phyloP scores from a whole-genome alignment of 2,797 vertebrate species.

The Corythornis leucogaster region DNA sequence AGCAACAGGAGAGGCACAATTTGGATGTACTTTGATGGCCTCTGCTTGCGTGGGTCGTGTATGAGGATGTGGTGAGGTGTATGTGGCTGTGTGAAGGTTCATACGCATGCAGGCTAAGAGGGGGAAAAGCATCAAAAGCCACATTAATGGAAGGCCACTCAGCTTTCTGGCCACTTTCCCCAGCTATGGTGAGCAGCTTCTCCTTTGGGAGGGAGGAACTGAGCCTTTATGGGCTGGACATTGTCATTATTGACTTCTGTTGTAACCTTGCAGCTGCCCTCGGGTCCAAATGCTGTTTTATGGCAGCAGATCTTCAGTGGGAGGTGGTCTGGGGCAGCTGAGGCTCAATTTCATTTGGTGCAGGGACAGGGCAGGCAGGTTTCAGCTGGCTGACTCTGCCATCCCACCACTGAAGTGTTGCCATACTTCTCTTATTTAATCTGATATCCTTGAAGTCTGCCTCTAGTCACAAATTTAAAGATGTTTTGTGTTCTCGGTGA shows the following conservation, averaged over 20 bases:
- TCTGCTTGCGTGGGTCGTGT: neutral
- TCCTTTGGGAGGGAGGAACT: neutral
- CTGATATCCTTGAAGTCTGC: neutral
- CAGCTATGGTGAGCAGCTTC: fast-evolving
- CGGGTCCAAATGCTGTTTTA: neutral
- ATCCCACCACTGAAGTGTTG: neutral
- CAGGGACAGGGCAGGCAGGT: fast-evolving
- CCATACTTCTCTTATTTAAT: neutral
- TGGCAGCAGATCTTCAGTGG: neutral
- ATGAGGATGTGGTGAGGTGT: too few species aligned
- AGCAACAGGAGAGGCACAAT: fast-evolving
- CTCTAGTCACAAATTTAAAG: constrained; percentile 25
- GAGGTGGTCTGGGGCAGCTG: neutral
- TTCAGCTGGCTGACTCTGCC: neutral
- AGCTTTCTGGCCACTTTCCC: neutral
- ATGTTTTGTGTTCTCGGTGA: constrained; percentile 41
- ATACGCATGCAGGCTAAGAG: fast-evolving
- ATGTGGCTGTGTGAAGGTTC: neutral
- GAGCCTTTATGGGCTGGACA: neutral
- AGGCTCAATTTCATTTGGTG: neutral
- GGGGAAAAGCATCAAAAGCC: neutral
- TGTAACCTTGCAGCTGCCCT: neutral
- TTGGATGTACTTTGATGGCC: neutral
- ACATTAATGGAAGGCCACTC: neutral
- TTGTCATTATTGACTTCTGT: neutral